Percentiles rank a stretch among this genome's conserved stretches.
Evolutionary conservation across 2,888 invertebrate species (phyloP).

Genomic region (Ophion obscuratus): DNA sequence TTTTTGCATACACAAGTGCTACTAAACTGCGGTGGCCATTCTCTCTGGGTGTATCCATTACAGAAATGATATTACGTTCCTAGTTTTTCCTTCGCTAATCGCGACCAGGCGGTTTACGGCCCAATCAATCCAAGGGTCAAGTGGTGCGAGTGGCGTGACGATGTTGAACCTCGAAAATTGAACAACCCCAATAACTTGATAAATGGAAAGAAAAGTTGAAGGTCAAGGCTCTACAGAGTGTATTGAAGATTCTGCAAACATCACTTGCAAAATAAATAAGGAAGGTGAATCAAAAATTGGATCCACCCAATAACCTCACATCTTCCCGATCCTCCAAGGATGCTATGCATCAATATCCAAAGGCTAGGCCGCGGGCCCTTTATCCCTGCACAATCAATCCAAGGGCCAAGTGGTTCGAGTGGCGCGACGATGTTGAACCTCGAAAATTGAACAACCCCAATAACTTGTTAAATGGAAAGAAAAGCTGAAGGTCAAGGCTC

Average conservation of each 20-base stretch:
- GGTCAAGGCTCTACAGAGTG: too few relatives aligned
- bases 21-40: neutral
- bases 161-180: too few relatives aligned
- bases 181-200: neutral
- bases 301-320: too few relatives aligned
- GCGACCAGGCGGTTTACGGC: neutral
- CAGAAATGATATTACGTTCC: neutral
- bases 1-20: constrained; percentile 16
- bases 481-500: neutral
- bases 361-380: too few relatives aligned
- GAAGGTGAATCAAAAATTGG: too few relatives aligned
- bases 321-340: too few relatives aligned
- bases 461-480: neutral
- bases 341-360: too few relatives aligned
- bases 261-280: too few relatives aligned
- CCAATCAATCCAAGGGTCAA: neutral
- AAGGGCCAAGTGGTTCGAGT: too few relatives aligned
- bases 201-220: neutral
- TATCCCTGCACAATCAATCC: neutral
- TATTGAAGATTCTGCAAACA: neutral
- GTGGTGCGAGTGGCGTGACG: too few relatives aligned
- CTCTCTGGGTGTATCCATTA: neutral
- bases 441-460: too few relatives aligned
- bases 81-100: neutral
- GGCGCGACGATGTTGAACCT: too few relatives aligned